Evolutionary conservation across 2,113 vertebrate genomes (phyloP), one percentile per base, ranked within the genome.

Genomic region (Lamprologus lemairii): DNA sequence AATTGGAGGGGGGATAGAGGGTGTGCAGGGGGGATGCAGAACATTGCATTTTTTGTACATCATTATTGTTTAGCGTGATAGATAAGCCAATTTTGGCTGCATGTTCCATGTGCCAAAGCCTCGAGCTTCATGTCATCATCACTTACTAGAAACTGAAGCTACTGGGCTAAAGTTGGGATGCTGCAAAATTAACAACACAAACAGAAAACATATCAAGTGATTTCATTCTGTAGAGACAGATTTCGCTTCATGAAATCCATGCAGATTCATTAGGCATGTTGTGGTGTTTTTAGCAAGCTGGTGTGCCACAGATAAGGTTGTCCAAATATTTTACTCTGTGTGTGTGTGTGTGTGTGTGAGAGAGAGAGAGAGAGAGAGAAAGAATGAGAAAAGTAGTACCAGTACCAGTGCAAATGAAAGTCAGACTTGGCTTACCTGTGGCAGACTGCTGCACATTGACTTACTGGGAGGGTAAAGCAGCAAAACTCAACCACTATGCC

Each of bases 231-330:
- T 28, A 51, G 51, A 54, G 71, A 53, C 51, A 88, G 84, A 83
- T 84, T 83, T 26, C 13, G 54, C 81, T 58, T 54, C 1, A 9
- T 31, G 10, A 87, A 82, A 86, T 87, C 91, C 88, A 81, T 91
- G 83, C 83, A 90, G 88, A 94, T 93, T 93, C 84, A 90, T 94
- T 91, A 86, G 78, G 84, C 82, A 92, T 91, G 83, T 81, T 17
- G 16, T 84, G 73, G 81, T 89, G 90, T 88, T 91, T 91, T 91
- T 65, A 88, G 79, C 73, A 87, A 54, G 87, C 89, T 87, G 88
- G 63, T 80, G 51, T 11, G 47, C 80, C 58, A 82, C 26, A 83
- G 90, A 93, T 93, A 93, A 93, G 86, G 63, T 87, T 85, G 75
- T 84, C 80, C 23, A 53, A 85, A 87, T 35, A 85, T 83, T 82